These are phyloP conservation scores for Coracopsis vasa DNA, from an alignment of 2,113 vertebrate genomes.

Conservation along the genomic window DNA sequence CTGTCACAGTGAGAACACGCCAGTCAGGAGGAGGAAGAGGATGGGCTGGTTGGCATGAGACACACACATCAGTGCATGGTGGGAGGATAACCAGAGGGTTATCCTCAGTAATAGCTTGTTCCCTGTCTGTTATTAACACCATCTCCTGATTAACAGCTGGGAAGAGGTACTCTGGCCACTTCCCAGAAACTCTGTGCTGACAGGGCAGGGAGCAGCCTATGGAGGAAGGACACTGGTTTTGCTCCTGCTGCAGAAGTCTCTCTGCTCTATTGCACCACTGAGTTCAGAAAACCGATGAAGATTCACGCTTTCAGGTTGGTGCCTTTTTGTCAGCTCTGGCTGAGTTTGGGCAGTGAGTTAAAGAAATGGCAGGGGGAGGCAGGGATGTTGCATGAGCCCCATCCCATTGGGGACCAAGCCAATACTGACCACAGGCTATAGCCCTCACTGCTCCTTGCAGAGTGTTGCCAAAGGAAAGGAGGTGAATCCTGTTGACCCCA, in stretches of 20 bases:
- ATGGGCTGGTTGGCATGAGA: not conserved
- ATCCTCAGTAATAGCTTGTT: not conserved
- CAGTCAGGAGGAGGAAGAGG: not conserved
- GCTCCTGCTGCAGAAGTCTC: not conserved
- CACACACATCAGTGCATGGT: fast-evolving
- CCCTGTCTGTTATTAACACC: not conserved
- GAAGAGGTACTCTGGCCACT: not conserved
- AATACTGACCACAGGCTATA: not conserved
- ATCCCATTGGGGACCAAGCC: not conserved
- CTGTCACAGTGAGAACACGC: not conserved
- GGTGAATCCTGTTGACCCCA: fast-evolving
- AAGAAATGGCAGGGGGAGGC: not conserved
- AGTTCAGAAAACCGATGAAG: not conserved
- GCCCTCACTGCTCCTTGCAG: not conserved
- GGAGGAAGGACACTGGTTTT: not conserved
- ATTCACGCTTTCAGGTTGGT: not conserved
- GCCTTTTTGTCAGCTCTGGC: not conserved
- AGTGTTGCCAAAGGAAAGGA: not conserved
- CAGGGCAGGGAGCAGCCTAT: not conserved
- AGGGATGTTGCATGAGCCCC: not conserved
- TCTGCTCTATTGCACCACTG: not conserved
- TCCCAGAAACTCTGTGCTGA: not conserved
- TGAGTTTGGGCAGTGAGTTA: not conserved
- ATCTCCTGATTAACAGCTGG: not conserved
- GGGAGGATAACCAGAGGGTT: not conserved